Conservation (phyloP, 2,888 invertebrate genomes). For the Diarsia mendica region DNA sequence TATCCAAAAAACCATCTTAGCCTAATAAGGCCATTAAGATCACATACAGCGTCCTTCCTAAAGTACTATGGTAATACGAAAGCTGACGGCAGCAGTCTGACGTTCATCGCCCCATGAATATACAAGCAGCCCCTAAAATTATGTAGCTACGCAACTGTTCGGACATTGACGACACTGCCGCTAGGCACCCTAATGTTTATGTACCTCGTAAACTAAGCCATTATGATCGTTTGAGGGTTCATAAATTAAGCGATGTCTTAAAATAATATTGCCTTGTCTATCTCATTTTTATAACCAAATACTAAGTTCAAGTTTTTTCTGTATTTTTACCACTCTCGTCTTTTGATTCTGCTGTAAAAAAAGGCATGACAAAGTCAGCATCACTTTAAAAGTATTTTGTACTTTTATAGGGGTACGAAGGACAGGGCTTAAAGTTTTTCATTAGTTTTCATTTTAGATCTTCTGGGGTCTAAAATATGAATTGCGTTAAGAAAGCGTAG, state of each 20-base stretch:
- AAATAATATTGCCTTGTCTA: not conserved
- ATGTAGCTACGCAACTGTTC: constrained; percentile 13
- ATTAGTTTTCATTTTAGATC: too few relatives aligned
- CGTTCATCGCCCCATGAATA: constrained; percentile 44
- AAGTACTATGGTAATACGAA: constrained; percentile 32
- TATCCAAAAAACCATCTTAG: not conserved
- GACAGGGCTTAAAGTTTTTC: too few relatives aligned
- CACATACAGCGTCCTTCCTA: not conserved
- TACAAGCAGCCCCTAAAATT: constrained; percentile 38
- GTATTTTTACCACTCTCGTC: not conserved
- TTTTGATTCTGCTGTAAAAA: not conserved
- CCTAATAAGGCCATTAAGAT: not conserved
- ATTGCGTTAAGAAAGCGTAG: too few relatives aligned
- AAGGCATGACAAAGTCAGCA: not conserved
- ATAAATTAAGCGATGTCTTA: not conserved
- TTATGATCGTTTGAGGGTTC: constrained; percentile 25
- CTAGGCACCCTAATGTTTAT: constrained; percentile 26
- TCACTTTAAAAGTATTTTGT: not conserved
- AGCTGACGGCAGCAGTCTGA: constrained; percentile 20
- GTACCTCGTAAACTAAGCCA: constrained; percentile 4
- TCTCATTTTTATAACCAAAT: not conserved
- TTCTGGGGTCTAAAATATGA: too few relatives aligned
- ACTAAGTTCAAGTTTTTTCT: too few relatives aligned
- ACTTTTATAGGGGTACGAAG: too few relatives aligned
- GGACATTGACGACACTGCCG: constrained; percentile 9